phyloP scores from a whole-genome alignment of 1,140 invertebrate species.

The Hyles vespertilio region DNA sequence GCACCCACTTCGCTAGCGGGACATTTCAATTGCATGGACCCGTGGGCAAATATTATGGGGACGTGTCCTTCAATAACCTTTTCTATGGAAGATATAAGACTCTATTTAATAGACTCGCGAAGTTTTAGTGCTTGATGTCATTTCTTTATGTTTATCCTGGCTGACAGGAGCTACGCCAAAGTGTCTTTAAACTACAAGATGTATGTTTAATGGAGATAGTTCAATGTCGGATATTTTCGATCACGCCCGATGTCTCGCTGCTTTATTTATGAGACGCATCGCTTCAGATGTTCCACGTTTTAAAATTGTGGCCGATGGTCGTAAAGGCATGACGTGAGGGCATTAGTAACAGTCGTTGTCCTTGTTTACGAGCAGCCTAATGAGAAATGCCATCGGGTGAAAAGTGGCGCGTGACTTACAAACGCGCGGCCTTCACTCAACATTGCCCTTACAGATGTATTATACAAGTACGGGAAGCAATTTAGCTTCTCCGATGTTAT shows the following conservation, averaged over 20 bases:
- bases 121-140: no score
- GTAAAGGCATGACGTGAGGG: conserved; percentile 58
- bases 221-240: no score
- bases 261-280: not conserved
- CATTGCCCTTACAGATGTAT: conserved; percentile 16
- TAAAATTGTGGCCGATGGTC: conserved; percentile 52
- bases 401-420: conserved; percentile 53
- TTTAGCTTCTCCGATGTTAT: conserved; percentile 20
- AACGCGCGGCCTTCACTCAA: conserved; percentile 28
- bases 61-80: conserved; percentile 1
- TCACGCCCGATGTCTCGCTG: no score
- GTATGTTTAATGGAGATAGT: no score
- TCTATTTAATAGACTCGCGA: no score
- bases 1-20: conserved; percentile 58
- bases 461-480: conserved; percentile 25
- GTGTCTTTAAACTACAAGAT: no score
- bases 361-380: conserved; percentile 65
- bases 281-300: conserved; percentile 29
- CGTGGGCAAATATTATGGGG: conserved; percentile 25
- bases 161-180: no score
- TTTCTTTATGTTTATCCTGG: no score
- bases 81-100: no score
- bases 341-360: conserved; percentile 65
- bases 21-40: conserved; percentile 65
- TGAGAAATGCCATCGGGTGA: conserved; percentile 57